Evolutionary conservation across 2,113 vertebrate genomes (phyloP).

Genomic region (Meleagris gallopavo): DNA sequence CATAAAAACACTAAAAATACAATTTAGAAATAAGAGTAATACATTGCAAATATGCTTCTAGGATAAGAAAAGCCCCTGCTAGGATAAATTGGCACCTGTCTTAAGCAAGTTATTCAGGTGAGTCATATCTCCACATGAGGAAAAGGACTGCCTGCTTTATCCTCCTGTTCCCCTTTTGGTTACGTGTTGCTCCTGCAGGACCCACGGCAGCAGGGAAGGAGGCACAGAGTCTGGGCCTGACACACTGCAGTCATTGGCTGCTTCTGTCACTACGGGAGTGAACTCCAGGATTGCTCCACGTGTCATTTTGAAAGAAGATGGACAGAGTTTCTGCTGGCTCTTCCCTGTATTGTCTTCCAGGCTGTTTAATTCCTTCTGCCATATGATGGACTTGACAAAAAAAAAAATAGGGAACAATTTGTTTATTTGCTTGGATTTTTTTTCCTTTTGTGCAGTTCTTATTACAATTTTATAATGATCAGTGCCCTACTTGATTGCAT

Average conservation of each 20-base stretch:
- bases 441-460: neutral
- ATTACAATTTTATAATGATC: neutral
- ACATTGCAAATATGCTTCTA: neutral
- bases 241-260: neutral
- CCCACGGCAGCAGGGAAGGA: neutral
- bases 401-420: neutral
- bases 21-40: fast-evolving
- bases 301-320: neutral
- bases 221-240: neutral
- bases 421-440: neutral
- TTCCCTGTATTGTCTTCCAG: neutral
- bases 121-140: neutral
- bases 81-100: neutral
- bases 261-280: neutral
- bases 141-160: neutral
- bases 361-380: neutral
- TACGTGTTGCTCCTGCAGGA: fast-evolving
- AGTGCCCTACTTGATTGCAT: neutral
- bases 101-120: fast-evolving
- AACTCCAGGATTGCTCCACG: neutral
- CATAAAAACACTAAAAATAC: neutral
- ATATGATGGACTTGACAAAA: neutral
- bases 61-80: neutral
- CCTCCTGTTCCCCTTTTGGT: neutral
- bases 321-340: neutral